A percentile compares a stretch with the other conserved stretches of the same genome.
Conservation (phyloP, 2,797 vertebrate species). For the Phrynocephalus forsythii region DNA sequence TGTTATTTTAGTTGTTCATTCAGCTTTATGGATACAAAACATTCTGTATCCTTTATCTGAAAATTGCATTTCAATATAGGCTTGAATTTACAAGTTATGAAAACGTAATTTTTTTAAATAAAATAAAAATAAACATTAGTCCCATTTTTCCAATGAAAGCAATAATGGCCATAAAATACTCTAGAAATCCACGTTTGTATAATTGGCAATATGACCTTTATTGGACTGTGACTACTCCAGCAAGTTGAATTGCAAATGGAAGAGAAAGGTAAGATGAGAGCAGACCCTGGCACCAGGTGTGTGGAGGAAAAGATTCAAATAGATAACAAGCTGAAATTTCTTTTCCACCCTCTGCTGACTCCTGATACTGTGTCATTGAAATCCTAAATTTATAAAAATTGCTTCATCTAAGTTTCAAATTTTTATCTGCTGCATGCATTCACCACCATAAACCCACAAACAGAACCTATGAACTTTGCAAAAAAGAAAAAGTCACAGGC, state of each 20-base stretch:
- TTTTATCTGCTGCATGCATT: not conserved
- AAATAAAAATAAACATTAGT: not conserved
- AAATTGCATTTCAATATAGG: not conserved
- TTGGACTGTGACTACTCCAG: not conserved
- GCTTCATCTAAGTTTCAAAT: constrained; percentile 1
- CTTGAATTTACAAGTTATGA: not conserved
- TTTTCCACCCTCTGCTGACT: no score
- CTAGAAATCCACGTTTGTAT: not conserved
- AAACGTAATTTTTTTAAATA: not conserved
- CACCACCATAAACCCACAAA: not conserved
- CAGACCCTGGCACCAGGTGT: no score
- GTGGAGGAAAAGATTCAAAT: no score
- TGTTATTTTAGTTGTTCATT: not conserved
- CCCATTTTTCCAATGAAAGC: constrained; percentile 1
- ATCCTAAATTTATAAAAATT: not conserved
- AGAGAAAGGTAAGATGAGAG: no score
- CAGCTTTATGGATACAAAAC: not conserved
- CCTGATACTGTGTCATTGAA: no score
- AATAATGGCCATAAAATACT: not conserved
- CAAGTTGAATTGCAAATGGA: no score
- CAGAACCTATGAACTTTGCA: not conserved
- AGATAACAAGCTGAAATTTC: no score
- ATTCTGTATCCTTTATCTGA: not conserved
- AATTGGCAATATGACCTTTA: not conserved
- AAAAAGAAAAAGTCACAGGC: not conserved